These are phyloP conservation scores for Sphinx pinastri DNA, from an alignment of 2,888 invertebrate genomes.

Conservation along the genomic window DNA sequence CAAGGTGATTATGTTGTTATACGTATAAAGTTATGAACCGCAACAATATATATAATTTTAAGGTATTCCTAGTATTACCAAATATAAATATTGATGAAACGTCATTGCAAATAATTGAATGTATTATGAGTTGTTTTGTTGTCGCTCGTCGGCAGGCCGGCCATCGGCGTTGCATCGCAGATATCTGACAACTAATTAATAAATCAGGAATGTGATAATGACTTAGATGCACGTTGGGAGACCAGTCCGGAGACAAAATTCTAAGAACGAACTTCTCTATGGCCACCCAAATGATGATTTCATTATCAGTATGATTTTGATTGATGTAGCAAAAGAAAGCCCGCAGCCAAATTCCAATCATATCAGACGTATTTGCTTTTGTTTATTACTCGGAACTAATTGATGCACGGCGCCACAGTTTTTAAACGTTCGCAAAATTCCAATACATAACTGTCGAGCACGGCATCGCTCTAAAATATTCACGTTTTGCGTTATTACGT, in stretches of 20 bases:
- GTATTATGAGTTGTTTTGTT: slow-evolving; percentile 7
- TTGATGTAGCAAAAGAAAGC: slow-evolving; percentile 81
- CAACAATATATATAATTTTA: no score
- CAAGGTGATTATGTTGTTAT: background rate
- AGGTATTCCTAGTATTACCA: no score
- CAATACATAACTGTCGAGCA: slow-evolving; percentile 18
- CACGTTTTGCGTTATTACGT: slow-evolving; percentile 16
- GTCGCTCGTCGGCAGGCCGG: background rate
- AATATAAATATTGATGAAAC: background rate
- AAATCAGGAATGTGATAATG: slow-evolving; percentile 83
- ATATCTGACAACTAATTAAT: slow-evolving; percentile 74
- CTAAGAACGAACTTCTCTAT: slow-evolving; percentile 76
- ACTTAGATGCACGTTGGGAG: slow-evolving; percentile 61
- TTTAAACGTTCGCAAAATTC: slow-evolving; percentile 51
- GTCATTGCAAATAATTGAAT: slow-evolving; percentile 11
- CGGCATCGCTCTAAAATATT: slow-evolving; percentile 21
- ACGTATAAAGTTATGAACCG: background rate
- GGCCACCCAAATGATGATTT: slow-evolving; percentile 84
- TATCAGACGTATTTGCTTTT: slow-evolving; percentile 73
- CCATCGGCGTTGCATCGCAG: slow-evolving; percentile 28
- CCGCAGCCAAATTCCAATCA: slow-evolving; percentile 76
- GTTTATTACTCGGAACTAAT: slow-evolving; percentile 82
- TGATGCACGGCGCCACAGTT: slow-evolving; percentile 79
- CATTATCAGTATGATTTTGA: slow-evolving; percentile 84
- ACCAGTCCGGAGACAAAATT: slow-evolving; percentile 60